Conservation (phyloP, 1,140 invertebrate species). For the Ditylenchus dipsaci region DNA sequence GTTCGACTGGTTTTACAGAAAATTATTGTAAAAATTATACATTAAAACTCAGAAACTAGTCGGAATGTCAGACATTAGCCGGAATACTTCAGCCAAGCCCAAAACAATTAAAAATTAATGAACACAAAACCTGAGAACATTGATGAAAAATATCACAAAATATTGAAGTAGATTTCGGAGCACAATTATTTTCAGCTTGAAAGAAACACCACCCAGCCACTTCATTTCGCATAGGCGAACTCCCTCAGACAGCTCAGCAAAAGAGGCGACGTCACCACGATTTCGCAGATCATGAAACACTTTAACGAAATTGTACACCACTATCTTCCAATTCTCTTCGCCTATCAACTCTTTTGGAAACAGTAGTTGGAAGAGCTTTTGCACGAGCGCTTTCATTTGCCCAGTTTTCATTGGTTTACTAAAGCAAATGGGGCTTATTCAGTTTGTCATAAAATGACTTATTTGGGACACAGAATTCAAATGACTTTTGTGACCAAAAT, state of each 20-base stretch:
- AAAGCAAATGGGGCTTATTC: background rate
- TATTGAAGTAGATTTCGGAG: slow-evolving; percentile 2
- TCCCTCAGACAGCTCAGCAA: background rate
- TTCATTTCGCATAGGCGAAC: background rate
- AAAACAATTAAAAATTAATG: too few species aligned
- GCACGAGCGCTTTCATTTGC: background rate
- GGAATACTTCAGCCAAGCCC: too few species aligned
- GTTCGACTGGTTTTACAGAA: too few species aligned
- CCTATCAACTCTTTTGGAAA: slow-evolving; percentile 3
- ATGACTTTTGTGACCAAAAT: too few species aligned
- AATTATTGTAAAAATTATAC: too few species aligned
- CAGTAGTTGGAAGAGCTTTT: background rate
- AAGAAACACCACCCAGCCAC: background rate
- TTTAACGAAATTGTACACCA: background rate
- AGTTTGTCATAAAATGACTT: background rate
- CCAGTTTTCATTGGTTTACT: background rate
- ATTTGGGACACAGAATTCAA: background rate
- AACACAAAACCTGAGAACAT: slow-evolving; percentile 3
- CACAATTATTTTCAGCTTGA: background rate
- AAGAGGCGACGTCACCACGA: slow-evolving; percentile 1
- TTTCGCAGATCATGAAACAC: background rate
- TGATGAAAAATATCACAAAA: background rate
- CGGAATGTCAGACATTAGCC: too few species aligned
- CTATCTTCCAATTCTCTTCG: background rate
- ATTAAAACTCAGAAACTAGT: too few species aligned